Base-by-base conservation (phyloP, 2,888 invertebrate species). In the Drosophila neotestacea region DNA sequence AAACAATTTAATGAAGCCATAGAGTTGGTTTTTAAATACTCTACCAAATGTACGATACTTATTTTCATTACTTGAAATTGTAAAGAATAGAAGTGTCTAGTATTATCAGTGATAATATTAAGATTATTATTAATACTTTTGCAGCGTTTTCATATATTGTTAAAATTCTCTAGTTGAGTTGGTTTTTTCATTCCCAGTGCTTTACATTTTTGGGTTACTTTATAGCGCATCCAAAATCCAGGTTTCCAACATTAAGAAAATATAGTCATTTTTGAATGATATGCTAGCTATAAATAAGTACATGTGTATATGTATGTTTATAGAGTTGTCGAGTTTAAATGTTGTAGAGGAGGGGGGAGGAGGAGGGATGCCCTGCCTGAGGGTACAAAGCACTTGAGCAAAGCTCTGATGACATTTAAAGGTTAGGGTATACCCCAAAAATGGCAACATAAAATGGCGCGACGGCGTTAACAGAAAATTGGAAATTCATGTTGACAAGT, bases 401-500 rank as follows among this genome's bases (percentile, higher is more conserved):
- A 58, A 38, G 58, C 38, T 38, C 10, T 7, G 47, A 47, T 58
- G 44, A 32, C 30, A 32, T 7, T 42, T 58, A 1, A 5, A 51
- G 60, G 60, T 76, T 66, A 76, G 69, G 36, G 74, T 72, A 62
- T 44, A 48, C 34, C 51, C 9, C 22, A 22, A 60, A 76, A 71
- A 72, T 64, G 71, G 39, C 58, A 50, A 56, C 64, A 63, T 54
- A 47, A 47, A 77, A 60, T 50, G 67, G 52, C 60, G 42, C 41
- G 46, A 16, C 59, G 72, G 52, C 70, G 74, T 51, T 55, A 65
- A 71, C 59, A 68, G 70, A 83, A 87, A 84, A 86, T 82, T 85
- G 78, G 84, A 87, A 82, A 84, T 85, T 87, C 85, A 85, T 85
- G 87, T 85, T 87, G 87, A 87, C 86, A 87, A 86, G 82, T 84